Base-by-base conservation (phyloP, 1,140 invertebrate genomes). In the Nasonia vitripennis region DNA sequence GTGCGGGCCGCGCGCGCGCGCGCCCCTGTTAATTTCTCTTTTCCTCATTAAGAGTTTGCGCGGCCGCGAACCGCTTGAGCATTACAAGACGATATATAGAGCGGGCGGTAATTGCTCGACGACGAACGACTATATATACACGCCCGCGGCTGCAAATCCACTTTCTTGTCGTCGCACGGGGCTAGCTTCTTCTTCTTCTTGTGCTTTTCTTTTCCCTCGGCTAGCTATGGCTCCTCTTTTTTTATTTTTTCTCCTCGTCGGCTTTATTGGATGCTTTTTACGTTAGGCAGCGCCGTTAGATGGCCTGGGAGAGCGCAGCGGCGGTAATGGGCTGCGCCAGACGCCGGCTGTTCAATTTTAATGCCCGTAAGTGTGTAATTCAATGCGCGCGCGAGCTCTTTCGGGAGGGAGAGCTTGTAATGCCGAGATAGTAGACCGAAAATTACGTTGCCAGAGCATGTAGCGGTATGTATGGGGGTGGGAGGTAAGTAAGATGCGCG, bases 61-160 rank as follows among this genome's bases (percentile, higher is more conserved):
- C 23, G 2, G 23, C 23, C 27, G 10, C 34, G 23, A 74, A 34
- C 37, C 12, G 23, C 31, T 37, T 5, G 70, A 71, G 70, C 70
- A 71, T 27, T 71, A 71, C 31, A 71, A 71, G 14, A 31, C 70
- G 70, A 27, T 31, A 27, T 31, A 17, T 71, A 34, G 70, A 71
- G 70, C 23, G 70, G 17, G 11, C 70, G 70, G 70, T 71, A 71
- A 71, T 71, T 71, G 70, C 70, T 71, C 31, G 31, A 34, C 1
- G 17, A 82, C 84, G 23, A 27, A 81, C 85, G 55, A 62, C 55
- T 62, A 87, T 85, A 83, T 62, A 87, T 85, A 83, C 67, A 87
- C 55, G 41, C 45, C 17, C 74, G 27, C 7, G 27, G 48, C 70
- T n/a, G 20, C 85, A 87, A 88, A 88, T 87, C 83, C 77, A 82